phyloP scores from a whole-genome alignment of 2,888 invertebrate species.

The Limnephilus rhombicus region DNA sequence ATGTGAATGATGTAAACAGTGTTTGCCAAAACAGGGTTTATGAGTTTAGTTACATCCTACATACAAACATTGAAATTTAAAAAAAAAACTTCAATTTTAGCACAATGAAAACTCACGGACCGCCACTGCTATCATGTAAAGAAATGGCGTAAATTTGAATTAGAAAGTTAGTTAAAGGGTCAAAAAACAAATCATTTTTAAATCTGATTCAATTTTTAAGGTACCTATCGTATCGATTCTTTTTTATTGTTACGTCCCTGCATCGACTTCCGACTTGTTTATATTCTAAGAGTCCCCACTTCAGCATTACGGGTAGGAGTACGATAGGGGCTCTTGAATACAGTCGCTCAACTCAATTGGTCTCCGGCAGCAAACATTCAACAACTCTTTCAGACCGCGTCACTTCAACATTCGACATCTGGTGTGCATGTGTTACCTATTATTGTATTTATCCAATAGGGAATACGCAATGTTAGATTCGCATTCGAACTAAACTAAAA shows the following conservation, averaged over 20 bases:
- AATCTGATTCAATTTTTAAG: neutral
- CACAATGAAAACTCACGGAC: too few species aligned
- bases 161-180: too few species aligned
- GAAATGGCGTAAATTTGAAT: too few species aligned
- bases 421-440: neutral
- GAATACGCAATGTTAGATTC: neutral
- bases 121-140: too few species aligned
- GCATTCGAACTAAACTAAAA: neutral
- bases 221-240: neutral
- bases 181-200: too few species aligned
- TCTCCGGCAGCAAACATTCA: neutral
- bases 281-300: neutral
- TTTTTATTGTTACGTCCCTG: neutral
- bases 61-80: too few species aligned
- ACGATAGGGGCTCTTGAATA: conserved; percentile 26
- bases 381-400: conserved; percentile 1
- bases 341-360: conserved; percentile 10
- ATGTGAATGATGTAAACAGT: too few species aligned
- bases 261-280: neutral
- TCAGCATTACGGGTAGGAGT: conserved; percentile 7
- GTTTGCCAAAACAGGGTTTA: too few species aligned
- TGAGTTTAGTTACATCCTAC: too few species aligned
- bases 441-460: neutral
- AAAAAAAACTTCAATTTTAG: too few species aligned
- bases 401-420: neutral